phyloP scores from a whole-genome alignment of 1,140 invertebrate species.

The Adoxophyes honmai region DNA sequence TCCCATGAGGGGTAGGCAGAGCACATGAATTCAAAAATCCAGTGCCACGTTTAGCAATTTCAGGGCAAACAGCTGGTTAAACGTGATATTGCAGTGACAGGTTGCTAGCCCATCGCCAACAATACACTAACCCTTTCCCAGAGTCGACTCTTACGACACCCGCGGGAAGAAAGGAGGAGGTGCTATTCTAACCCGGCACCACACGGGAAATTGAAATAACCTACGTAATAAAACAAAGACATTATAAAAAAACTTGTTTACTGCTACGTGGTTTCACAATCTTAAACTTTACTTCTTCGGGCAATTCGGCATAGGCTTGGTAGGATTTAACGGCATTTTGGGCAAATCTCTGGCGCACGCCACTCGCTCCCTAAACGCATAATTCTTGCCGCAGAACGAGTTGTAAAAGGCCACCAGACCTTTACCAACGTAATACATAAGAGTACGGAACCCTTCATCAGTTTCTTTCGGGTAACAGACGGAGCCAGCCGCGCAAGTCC shows the following conservation, averaged over 20 bases:
- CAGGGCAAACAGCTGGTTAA: too few species aligned
- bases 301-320: conserved; percentile 14
- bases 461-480: conserved; percentile 57
- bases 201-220: too few species aligned
- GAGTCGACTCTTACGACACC: too few species aligned
- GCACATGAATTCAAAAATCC: too few species aligned
- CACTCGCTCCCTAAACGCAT: conserved; percentile 34
- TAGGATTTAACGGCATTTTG: neutral
- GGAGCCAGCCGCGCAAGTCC: conserved; percentile 37
- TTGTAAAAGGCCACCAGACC: conserved; percentile 38
- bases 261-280: neutral
- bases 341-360: conserved; percentile 50
- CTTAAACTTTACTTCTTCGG: neutral
- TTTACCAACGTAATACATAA: conserved; percentile 33
- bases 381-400: conserved; percentile 28
- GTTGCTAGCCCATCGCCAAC: too few species aligned
- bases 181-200: too few species aligned
- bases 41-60: too few species aligned
- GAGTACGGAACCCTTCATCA: conserved; percentile 39
- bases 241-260: neutral
- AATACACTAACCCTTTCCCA: too few species aligned
- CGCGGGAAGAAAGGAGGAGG: too few species aligned
- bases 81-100: too few species aligned
- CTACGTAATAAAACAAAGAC: too few species aligned
- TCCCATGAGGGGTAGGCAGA: too few species aligned